These are phyloP conservation scores for Oncorhynchus gorbuscha DNA, from an alignment of 2,113 vertebrate genomes.

Conservation along the genomic window DNA sequence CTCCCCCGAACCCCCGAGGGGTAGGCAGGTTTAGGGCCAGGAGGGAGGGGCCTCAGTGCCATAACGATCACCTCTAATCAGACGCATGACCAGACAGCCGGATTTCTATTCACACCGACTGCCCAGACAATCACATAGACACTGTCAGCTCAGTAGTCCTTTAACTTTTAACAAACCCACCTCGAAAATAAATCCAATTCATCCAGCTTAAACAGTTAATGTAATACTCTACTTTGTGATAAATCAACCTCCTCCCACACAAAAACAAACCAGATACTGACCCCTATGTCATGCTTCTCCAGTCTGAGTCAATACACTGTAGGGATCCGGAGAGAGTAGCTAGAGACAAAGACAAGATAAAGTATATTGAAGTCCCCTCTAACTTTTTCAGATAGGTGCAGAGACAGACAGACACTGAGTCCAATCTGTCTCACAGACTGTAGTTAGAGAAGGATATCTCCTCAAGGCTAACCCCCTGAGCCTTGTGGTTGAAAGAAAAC, in stretches of 20 bases:
- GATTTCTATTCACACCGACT: conserved; percentile 52
- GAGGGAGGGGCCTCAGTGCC: conserved; percentile 57
- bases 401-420: conserved; percentile 41
- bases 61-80: conserved; percentile 77
- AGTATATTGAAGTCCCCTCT: conserved; percentile 43
- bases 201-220: conserved; percentile 22
- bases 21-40: conserved; percentile 53
- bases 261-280: conserved; percentile 18
- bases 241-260: background rate
- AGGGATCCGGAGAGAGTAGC: background rate
- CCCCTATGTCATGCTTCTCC: background rate
- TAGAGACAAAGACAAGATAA: conserved; percentile 32
- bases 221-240: background rate
- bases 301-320: conserved; percentile 48
- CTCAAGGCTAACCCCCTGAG: conserved; percentile 56
- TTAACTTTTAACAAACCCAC: background rate
- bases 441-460: conserved; percentile 45
- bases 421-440: conserved; percentile 44
- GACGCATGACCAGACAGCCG: conserved; percentile 70
- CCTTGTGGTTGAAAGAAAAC: conserved; percentile 56
- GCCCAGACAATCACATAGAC: conserved; percentile 52
- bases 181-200: conserved; percentile 30
- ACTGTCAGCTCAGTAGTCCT: conserved; percentile 44
- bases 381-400: conserved; percentile 19
- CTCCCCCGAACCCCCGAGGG: conserved; percentile 54